Evolutionary conservation across 2,113 vertebrate species (phyloP), one percentile per base, ranked within the genome.

Genomic region (Dasyornis broadbenti): DNA sequence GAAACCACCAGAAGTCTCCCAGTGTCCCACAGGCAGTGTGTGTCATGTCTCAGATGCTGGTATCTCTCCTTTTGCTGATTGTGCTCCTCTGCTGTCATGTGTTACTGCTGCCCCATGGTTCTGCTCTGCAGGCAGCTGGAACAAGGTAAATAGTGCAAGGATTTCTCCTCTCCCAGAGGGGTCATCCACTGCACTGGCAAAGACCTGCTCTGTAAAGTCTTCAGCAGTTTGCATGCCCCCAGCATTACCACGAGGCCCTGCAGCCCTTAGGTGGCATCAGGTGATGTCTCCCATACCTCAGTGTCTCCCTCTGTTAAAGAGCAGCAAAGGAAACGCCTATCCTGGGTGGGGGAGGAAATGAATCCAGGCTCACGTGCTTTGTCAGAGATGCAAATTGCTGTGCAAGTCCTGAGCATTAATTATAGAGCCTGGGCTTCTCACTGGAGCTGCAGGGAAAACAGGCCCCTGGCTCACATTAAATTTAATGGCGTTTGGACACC

Each of bases 401-500:
- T 94, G 0, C 26, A 44, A 83, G 76, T 91, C 49, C 47, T 96
- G 63, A 82, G 71, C 90, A 73, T 88, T 96, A 95, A 96, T 97
- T 92, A 93, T 92, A 94, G 42, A 94, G 65, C 60, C 52, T 94
- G 75, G 64, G 79, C 82, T 95, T 96, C 82, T 95, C 0, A 0
- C 13, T 2, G 37, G 78, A 86, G 50, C 93, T 16, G 0, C 2
- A 0, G 96, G 95, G 87, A 92, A 92, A 92, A 88, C 50, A 80
- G 42, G 71, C 87, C 79, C 50, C 87, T 79, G 42, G 79, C 59
- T 94, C 90, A 78, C 85, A 56, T 96, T 95, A 95, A 65, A 88
- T 96, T 89, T 97, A 95, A 92, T 94, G 93, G 86, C 33, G 0
- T 96, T 97, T 94, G 94, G 87, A 95, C 94, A 90, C 84, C 81